A percentile compares a stretch with the other conserved stretches of the same genome.
Conservation (phyloP, 92 coral and sea anemone genomes). For the Paragorgia papillata region DNA sequence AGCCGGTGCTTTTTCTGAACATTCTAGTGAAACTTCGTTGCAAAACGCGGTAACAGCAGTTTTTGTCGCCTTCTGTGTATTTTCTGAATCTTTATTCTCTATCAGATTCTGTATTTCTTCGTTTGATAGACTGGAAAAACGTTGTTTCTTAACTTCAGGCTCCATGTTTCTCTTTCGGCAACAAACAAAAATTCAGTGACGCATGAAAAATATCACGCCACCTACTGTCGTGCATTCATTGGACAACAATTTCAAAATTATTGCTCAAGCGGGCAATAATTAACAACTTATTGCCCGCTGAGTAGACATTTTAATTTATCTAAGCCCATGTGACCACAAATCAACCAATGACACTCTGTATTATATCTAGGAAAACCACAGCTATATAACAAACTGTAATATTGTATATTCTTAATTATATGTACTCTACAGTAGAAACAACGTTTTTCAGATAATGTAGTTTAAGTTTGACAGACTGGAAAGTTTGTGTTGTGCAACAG, state of each 20-base stretch:
- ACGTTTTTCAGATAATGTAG: too few species aligned
- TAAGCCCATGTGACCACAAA: conserved; percentile 10
- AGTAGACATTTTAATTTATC: background rate
- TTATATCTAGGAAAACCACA: background rate
- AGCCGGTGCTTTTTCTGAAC: background rate
- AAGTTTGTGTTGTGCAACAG: too few species aligned
- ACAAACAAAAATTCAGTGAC: background rate
- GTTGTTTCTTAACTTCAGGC: conserved; percentile 39
- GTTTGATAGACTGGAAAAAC: conserved; percentile 31
- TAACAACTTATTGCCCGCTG: background rate
- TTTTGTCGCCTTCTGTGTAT: conserved; percentile 43
- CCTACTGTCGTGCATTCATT: background rate
- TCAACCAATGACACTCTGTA: background rate
- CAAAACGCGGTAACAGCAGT: conserved; percentile 16
- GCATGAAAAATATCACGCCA: background rate
- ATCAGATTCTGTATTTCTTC: conserved; percentile 37
- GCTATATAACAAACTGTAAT: conserved; percentile 11
- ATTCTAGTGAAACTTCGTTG: conserved; percentile 5
- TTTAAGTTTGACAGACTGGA: too few species aligned
- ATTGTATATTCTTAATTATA: too few species aligned
- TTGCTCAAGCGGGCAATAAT: background rate
- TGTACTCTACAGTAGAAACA: too few species aligned
- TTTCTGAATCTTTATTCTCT: conserved; percentile 44
- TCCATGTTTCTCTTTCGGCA: conserved; percentile 15
- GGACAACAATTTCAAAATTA: conserved; percentile 2